Percentiles rank a stretch among this genome's conserved stretches.
Conservation (phyloP, 1,140 invertebrate species). For the Drosophila paulistorum region DNA sequence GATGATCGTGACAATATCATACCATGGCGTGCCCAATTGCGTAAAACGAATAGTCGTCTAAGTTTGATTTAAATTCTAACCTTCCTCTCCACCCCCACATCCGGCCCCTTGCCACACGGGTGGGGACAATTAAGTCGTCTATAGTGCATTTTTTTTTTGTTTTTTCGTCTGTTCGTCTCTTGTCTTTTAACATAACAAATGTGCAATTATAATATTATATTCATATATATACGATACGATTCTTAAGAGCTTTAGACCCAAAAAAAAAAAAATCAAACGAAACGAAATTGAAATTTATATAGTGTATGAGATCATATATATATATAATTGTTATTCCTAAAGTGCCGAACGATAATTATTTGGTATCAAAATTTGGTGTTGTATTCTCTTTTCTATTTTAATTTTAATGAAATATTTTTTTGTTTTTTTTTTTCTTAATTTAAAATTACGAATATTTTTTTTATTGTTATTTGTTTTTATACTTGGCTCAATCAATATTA, state of each 20-base stretch:
- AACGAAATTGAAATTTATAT: constrained; percentile 20
- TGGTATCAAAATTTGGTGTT: constrained; percentile 61
- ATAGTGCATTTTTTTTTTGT: constrained; percentile 63
- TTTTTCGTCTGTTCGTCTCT: constrained; percentile 18
- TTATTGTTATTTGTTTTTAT: constrained; percentile 78
- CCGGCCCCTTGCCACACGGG: neutral
- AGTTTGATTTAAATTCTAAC: constrained; percentile 52
- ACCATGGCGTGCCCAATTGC: constrained; percentile 93
- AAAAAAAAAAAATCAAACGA: constrained; percentile 24
- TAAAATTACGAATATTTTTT: constrained; percentile 56
- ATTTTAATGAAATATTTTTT: constrained; percentile 20
- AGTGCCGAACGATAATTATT: constrained; percentile 29
- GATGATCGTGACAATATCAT: constrained; percentile 89
- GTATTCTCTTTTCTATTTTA: constrained; percentile 30
- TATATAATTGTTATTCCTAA: constrained; percentile 62
- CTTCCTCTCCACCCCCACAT: neutral
- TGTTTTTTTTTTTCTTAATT: constrained; percentile 3
- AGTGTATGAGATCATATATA: constrained; percentile 38
- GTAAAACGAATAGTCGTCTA: constrained; percentile 91
- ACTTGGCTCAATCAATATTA: constrained; percentile 68
- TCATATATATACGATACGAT: constrained; percentile 19
- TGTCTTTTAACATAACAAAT: constrained; percentile 40
- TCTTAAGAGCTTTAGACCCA: constrained; percentile 42
- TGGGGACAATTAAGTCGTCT: constrained; percentile 21
- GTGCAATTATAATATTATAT: constrained; percentile 50